Base-by-base conservation (phyloP, 2,797 vertebrate genomes). In the Pseudomugil gertrudae region DNA sequence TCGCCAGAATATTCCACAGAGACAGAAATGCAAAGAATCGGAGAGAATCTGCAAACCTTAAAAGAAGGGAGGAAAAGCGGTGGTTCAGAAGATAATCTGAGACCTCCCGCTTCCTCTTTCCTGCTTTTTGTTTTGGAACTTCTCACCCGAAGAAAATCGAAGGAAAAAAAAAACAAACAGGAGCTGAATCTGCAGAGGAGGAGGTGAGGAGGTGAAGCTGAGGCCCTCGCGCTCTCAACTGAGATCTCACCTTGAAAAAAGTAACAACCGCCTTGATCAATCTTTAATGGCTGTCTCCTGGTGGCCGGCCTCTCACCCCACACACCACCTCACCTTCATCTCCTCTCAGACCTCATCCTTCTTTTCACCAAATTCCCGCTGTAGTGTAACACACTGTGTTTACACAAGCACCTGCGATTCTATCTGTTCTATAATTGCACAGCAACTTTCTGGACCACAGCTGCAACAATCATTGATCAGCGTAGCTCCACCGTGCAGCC, bases 171-270 rank as follows among this genome's bases (percentile, higher is more conserved):
- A 36, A 11, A 26, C 3, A 26, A 24, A n/a, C 1, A 4, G 29
- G 23, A 23, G 57, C 54, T 3, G 4, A 21, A 64, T 29, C n/a
- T 27, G 65, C 47, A 62, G 64, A 15, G 65, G 35, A 57, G 36
- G 60, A 78, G 66, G 75, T 75, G 72, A 80, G 68, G 14, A 79
- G 74, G 77, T 69, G 75, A 84, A 63, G 62, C 72, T 24, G 29
- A 69, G 64, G 65, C 70, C 67, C 66, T 70, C 79, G 64, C 63
- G 43, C 70, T 63, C 32, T 64, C 74, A 84, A 66, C 71, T 47
- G 73, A 87, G 66, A 85, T 74, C 84, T 86, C 86, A 90, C 87
- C 88, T 90, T 87, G 88, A 36, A 90, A 86, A 87, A 83, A 66
- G 62, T 76, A 65, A 56, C 59, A 14, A 70, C 61, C 74, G 73